Conservation (phyloP, 2,113 vertebrate genomes). For the Patagioenas fasciata region DNA sequence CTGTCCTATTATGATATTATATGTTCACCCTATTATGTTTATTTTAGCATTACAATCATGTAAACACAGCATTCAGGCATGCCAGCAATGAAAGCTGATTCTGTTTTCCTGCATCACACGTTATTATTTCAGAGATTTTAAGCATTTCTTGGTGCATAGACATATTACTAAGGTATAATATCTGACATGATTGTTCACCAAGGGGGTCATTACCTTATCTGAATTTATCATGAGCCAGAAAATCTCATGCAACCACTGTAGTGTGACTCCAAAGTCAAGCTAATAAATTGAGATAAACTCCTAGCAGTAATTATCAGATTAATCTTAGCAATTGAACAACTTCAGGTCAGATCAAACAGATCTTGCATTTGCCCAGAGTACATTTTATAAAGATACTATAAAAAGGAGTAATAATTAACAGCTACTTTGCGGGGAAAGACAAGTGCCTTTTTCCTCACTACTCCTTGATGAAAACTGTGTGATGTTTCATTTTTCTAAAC, state of each 20-base stretch:
- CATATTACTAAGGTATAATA: neutral
- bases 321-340: neutral
- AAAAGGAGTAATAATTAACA: neutral
- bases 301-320: neutral
- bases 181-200: neutral
- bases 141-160: neutral
- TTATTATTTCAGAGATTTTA: neutral
- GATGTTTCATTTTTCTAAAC: neutral
- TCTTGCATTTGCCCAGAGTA: neutral
- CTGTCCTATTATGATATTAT: neutral
- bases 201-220: neutral
- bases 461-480: neutral
- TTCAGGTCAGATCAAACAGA: neutral
- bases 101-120: accelerated
- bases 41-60: neutral
- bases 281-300: neutral
- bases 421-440: neutral
- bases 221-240: neutral
- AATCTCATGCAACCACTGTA: neutral
- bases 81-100: neutral
- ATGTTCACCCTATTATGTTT: neutral
- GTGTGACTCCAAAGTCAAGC: neutral
- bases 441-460: neutral
- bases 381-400: neutral
- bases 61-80: neutral